These are phyloP conservation scores for Coptodon rendalli DNA, from an alignment of 2,113 vertebrate species.

Conservation along the genomic window DNA sequence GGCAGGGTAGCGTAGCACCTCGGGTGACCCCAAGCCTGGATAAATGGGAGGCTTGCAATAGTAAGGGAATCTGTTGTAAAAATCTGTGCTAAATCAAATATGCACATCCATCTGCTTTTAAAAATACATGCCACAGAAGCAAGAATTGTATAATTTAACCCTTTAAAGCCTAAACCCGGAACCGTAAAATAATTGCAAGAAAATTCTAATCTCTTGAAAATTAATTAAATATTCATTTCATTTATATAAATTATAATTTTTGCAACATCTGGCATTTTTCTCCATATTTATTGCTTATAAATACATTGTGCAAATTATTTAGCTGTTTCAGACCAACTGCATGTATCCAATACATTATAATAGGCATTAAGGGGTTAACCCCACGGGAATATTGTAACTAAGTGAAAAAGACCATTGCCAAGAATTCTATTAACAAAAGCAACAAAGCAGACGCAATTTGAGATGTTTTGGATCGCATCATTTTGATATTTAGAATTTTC, in stretches of 20 bases:
- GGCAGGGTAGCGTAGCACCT: neutral
- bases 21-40: neutral
- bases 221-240: neutral
- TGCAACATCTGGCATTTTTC: neutral
- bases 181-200: neutral
- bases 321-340: neutral
- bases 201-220: neutral
- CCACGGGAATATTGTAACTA: neutral
- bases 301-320: neutral
- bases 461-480: neutral
- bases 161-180: neutral
- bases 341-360: neutral
- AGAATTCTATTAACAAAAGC: neutral
- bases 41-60: neutral
- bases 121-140: neutral
- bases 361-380: neutral
- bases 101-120: neutral
- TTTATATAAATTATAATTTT: neutral
- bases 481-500: neutral
- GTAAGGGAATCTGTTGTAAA: neutral
- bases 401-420: neutral
- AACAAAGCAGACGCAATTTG: neutral
- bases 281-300: neutral
- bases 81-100: neutral
- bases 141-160: neutral